A percentile compares a stretch with the other conserved stretches of the same genome.
These are phyloP conservation scores for Hucho hucho DNA, from an alignment of 2,113 vertebrate genomes.

Conservation along the genomic window DNA sequence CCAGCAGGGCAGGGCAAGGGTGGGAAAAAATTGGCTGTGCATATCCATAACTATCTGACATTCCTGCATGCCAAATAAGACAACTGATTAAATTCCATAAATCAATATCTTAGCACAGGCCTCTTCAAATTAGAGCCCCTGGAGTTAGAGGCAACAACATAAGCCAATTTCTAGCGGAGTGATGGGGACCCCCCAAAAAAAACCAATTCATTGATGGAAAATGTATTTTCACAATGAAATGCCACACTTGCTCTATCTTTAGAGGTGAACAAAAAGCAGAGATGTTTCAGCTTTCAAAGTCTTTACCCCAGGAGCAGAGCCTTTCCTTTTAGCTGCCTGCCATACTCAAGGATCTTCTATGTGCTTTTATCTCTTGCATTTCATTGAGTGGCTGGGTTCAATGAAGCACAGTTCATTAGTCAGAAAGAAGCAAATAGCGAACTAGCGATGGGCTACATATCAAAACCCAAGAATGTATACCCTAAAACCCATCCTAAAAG, in stretches of 20 bases:
- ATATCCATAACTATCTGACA: slow-evolving; percentile 19
- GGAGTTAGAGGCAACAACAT: background rate
- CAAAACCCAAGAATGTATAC: slow-evolving; percentile 5
- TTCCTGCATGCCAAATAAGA: slow-evolving; percentile 19
- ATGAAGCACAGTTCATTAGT: slow-evolving; percentile 17
- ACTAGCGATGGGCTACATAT: background rate
- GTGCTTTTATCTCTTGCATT: slow-evolving; percentile 39
- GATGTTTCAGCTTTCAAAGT: slow-evolving; percentile 17
- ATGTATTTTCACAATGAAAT: background rate
- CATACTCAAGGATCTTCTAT: slow-evolving; percentile 14
- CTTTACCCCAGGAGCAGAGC: slow-evolving; percentile 7
- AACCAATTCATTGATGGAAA: background rate
- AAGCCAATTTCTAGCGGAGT: background rate
- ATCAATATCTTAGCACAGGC: slow-evolving; percentile 19
- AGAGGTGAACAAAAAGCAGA: slow-evolving; percentile 14
- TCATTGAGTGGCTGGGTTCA: slow-evolving; percentile 21
- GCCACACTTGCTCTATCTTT: slow-evolving; percentile 12
- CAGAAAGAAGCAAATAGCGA: background rate
- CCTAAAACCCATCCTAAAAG: background rate
- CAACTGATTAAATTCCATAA: slow-evolving; percentile 42
- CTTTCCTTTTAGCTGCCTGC: slow-evolving; percentile 9
- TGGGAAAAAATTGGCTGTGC: slow-evolving; percentile 9
- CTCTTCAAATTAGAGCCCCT: slow-evolving; percentile 15
- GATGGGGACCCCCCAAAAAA: background rate
- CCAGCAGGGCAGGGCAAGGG: background rate